Evolutionary conservation across 2,113 vertebrate species (phyloP).

Genomic region (Ardeotis arabs): DNA sequence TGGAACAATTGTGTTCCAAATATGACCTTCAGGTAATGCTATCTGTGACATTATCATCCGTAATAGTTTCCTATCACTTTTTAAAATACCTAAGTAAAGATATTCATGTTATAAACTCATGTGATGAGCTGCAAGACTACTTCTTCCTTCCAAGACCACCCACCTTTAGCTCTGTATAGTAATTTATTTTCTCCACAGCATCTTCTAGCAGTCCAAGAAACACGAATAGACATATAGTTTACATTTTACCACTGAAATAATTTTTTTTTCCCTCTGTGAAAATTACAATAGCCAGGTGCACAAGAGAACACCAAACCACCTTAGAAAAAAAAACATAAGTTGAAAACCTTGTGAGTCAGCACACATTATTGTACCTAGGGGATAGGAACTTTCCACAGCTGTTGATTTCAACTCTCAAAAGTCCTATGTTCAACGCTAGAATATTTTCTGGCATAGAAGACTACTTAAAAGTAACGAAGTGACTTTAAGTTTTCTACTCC

Average conservation of each 20-base stretch:
- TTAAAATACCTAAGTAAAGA: neutral
- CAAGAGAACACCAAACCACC: neutral
- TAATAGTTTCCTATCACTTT: neutral
- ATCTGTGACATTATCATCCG: neutral
- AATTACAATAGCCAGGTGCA: neutral
- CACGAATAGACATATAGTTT: neutral
- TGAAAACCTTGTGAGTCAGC: neutral
- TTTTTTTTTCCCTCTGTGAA: neutral
- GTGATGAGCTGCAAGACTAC: neutral
- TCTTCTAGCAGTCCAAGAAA: neutral
- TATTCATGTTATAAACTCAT: neutral
- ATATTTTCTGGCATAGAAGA: neutral
- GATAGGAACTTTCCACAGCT: neutral
- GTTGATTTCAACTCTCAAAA: neutral
- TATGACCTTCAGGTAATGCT: neutral
- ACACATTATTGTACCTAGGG: neutral
- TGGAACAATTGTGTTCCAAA: neutral
- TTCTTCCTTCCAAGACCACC: neutral
- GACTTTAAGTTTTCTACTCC: neutral
- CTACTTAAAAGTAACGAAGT: neutral
- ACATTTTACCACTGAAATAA: neutral
- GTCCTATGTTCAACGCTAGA: neutral
- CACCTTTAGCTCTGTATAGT: neutral
- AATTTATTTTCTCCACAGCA: neutral
- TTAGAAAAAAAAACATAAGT: neutral